A percentile compares a stretch with the other conserved stretches of the same genome.
These are phyloP conservation scores for Sylvia borin DNA, from an alignment of 2,797 vertebrate genomes.

Conservation along the genomic window DNA sequence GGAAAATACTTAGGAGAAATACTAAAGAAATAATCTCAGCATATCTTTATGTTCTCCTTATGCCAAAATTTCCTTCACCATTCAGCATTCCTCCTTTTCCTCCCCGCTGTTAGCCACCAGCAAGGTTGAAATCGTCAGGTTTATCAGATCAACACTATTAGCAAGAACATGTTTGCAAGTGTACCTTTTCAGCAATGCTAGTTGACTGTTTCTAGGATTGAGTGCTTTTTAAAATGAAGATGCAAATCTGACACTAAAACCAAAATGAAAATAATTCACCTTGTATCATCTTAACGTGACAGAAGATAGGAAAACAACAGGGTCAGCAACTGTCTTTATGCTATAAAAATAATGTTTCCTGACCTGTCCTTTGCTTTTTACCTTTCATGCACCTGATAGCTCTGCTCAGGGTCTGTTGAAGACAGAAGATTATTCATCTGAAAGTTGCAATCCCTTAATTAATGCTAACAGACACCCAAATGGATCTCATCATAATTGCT, in stretches of 20 bases:
- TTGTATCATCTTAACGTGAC: background rate
- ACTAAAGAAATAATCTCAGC: background rate
- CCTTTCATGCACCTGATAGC: background rate
- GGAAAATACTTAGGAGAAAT: background rate
- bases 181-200: constrained; percentile 19
- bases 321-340: background rate
- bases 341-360: background rate
- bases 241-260: constrained; percentile 28
- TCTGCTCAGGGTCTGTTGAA: background rate
- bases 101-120: background rate
- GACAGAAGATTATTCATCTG: background rate
- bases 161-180: constrained; percentile 22
- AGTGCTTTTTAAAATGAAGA: constrained; percentile 20
- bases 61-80: background rate
- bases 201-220: constrained; percentile 19
- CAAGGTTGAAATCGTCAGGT: constrained; percentile 7
- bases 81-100: background rate
- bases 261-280: constrained; percentile 19
- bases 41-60: background rate
- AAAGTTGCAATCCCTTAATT: constrained; percentile 46
- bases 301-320: background rate
- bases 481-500: constrained; percentile 26
- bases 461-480: constrained; percentile 32
- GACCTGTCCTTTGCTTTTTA: background rate
- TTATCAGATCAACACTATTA: constrained; percentile 2